Evolutionary conservation across 1,140 invertebrate species (phyloP).

Genomic region (Nixonia krombeini): DNA sequence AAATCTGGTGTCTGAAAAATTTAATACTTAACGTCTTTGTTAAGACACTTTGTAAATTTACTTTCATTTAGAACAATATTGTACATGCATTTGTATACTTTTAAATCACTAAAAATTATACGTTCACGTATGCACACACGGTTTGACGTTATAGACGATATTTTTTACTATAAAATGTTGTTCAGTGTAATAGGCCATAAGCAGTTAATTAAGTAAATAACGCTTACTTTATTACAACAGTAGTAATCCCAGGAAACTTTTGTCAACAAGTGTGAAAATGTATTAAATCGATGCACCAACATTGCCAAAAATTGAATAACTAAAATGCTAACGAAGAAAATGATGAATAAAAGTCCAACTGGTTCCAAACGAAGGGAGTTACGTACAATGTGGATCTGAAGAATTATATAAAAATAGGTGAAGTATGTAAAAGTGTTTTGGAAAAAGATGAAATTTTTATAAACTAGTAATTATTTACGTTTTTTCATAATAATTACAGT

Average conservation of each 20-base stretch:
- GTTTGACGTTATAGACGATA: neutral
- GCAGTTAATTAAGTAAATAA: slow-evolving; percentile 13
- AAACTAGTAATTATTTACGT: no score
- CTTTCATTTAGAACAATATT: neutral
- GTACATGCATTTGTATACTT: slow-evolving; percentile 3
- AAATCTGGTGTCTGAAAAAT: slow-evolving; percentile 67
- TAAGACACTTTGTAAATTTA: slow-evolving; percentile 17
- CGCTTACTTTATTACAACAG: slow-evolving; percentile 41
- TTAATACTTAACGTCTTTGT: no score
- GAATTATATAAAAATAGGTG: slow-evolving; percentile 11
- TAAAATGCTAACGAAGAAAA: slow-evolving; percentile 69
- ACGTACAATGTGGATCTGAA: slow-evolving; percentile 69
- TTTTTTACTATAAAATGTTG: neutral
- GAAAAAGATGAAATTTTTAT: no score
- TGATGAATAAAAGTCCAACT: slow-evolving; percentile 62
- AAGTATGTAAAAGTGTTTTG: no score
- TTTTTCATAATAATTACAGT: no score
- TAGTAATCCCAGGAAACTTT: slow-evolving; percentile 63
- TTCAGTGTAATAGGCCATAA: no score
- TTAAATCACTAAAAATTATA: neutral
- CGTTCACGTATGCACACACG: neutral
- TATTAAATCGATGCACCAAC: slow-evolving; percentile 88
- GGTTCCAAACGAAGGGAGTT: slow-evolving; percentile 78
- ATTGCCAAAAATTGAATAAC: slow-evolving; percentile 87
- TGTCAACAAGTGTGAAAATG: slow-evolving; percentile 87